These are phyloP conservation scores for Bufo bufo DNA, from an alignment of 2,113 vertebrate species.

Conservation along the genomic window DNA sequence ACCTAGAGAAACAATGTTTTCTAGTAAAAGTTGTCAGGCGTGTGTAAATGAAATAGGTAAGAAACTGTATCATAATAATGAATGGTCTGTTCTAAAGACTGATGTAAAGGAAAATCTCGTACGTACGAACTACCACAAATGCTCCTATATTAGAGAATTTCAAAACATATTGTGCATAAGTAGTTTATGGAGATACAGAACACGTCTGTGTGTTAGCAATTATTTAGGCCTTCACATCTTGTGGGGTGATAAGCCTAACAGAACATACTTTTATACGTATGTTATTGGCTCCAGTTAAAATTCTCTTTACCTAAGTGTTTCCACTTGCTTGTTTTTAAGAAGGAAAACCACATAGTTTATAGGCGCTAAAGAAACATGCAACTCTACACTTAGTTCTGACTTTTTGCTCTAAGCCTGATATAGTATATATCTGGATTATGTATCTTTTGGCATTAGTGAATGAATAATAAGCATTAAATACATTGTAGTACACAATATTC, in stretches of 20 bases:
- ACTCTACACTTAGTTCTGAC: neutral
- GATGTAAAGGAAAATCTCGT: constrained; percentile 44
- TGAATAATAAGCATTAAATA: no score
- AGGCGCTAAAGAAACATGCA: constrained; percentile 21
- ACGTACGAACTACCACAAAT: constrained; percentile 34
- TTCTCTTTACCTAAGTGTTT: constrained; percentile 42
- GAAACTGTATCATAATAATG: constrained; percentile 12
- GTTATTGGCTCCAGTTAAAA: constrained; percentile 33
- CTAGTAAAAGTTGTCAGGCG: no score
- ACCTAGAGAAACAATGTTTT: no score
- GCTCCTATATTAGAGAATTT: constrained; percentile 13
- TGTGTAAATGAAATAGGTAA: no score
- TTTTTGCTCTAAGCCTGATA: neutral
- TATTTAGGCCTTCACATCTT: constrained; percentile 21
- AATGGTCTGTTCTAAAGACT: constrained; percentile 24
- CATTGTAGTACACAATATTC: no score
- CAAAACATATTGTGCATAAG: constrained; percentile 42
- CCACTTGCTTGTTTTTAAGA: constrained; percentile 33
- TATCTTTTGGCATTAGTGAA: neutral
- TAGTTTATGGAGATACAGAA: constrained; percentile 35
- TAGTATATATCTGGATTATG: neutral
- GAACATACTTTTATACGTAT: neutral
- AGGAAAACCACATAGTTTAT: constrained; percentile 27
- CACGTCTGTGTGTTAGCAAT: constrained; percentile 19
- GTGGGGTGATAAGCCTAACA: constrained; percentile 27